Base-by-base conservation (phyloP, 64 coral and sea anemone genomes). In the Stylophora pistillata region DNA sequence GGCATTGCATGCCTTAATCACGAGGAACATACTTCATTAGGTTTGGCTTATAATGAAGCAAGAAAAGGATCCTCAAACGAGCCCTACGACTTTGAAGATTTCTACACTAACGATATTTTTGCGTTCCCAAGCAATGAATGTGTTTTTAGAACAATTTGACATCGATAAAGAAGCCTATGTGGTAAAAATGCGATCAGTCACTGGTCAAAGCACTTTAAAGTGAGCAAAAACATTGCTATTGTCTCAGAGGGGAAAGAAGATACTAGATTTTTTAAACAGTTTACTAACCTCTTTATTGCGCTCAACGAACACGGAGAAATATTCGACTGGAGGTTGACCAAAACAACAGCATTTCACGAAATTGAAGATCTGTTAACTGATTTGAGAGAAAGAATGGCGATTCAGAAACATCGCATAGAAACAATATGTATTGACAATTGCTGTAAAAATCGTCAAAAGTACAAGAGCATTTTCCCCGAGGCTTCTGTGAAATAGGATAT, bases 261-360 rank as follows among this genome's bases (percentile, higher is more conserved):
- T n/a, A n/a, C n/a, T 14, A 83, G 57, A 27, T 85, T 86, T 31
- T 61, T 90, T 7, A 65, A 65, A 11, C 81, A 86, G 55, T 94
- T 94, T 72, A 30, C 75, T 28, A 94, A 94, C 74, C 18, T 94
- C 55, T 94, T 85, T 80, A 76, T 94, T 18, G 74, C 74, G 53
- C 30, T 94, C 14, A 90, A 94, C 76, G 82, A 90, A 90, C 58
- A 90, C 23, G 74, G 74, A 15, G 62, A 94, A 87, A 82, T 90
- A 78, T 15, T 86, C 28, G 78, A 74, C 26, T 94, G 93, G 88
- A 86, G 74, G 55, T 69, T 90, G 32, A 90, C 88, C 15, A 76
- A 69, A 41, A 79, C 79, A 1, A 90, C 93, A 57, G 73, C 79
- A 60, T 94, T 86, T 53, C 27, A 77, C n/a, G 88, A 94, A 63